Evolutionary conservation across 2,888 invertebrate genomes (phyloP).

Genomic region (Buathra laborator): DNA sequence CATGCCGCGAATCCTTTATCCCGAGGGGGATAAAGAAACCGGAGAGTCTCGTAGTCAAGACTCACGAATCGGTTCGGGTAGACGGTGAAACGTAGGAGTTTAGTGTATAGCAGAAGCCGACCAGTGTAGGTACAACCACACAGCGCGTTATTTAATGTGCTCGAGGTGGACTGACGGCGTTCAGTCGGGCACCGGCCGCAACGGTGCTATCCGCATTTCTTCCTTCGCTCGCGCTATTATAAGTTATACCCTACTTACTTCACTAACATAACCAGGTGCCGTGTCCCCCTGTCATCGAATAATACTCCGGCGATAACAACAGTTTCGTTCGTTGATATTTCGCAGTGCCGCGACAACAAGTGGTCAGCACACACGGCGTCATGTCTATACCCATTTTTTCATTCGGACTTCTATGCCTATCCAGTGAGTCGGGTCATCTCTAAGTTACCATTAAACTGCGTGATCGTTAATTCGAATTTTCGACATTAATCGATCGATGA

Average conservation of each 20-base stretch:
- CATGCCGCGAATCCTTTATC: not conserved
- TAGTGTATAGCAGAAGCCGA: constrained; percentile 40
- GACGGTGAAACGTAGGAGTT: constrained; percentile 55
- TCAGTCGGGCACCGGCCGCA: constrained; percentile 77
- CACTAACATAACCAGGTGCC: not conserved
- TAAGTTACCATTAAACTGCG: not conserved
- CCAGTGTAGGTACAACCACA: constrained; percentile 50
- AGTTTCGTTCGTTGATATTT: constrained; percentile 12
- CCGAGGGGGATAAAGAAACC: constrained; percentile 9
- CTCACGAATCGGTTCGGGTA: constrained; percentile 43
- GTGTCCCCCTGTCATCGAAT: constrained; percentile 2
- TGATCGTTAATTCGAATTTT: not conserved
- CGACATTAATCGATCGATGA: not conserved
- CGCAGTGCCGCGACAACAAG: constrained; percentile 13
- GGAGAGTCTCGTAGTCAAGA: not conserved
- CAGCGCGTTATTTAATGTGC: constrained; percentile 79
- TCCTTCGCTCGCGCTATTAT: constrained; percentile 21
- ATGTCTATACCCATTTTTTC: constrained; percentile 8
- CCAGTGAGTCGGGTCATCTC: constrained; percentile 38
- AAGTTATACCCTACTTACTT: not conserved
- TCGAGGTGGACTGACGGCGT: constrained; percentile 72
- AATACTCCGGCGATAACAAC: constrained; percentile 10
- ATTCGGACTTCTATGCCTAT: constrained; percentile 35
- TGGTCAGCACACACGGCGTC: constrained; percentile 1
- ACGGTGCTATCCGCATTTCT: constrained; percentile 54